These are phyloP conservation scores for Ceratotherium simum DNA, from an alignment of 2,113 vertebrate species.

Conservation along the genomic window DNA sequence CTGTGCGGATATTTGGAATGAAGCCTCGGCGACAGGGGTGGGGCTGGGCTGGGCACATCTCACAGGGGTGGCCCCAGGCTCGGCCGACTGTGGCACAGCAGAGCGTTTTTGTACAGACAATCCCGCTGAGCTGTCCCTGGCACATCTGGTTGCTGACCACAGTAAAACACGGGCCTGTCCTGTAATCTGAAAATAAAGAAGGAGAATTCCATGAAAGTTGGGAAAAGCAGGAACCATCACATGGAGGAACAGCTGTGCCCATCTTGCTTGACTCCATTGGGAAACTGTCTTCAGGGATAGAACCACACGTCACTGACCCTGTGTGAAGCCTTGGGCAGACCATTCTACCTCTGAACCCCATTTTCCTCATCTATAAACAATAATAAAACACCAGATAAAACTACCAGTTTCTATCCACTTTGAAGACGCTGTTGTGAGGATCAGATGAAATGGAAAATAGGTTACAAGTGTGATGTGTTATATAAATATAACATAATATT, in stretches of 20 bases:
- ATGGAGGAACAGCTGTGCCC: background rate
- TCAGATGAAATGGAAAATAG: background rate
- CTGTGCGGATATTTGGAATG: constrained; percentile 97
- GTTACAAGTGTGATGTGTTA: background rate
- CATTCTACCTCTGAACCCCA: background rate
- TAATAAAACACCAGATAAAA: background rate
- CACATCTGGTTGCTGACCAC: constrained; percentile 99
- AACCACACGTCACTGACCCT: background rate
- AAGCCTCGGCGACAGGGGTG: constrained; percentile 98
- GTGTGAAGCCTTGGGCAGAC: background rate
- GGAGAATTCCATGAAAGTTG: background rate
- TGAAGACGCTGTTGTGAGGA: background rate
- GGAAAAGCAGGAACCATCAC: background rate
- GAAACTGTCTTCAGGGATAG: background rate
- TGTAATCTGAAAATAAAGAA: constrained; percentile 92
- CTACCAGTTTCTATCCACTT: background rate
- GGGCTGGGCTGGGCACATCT: constrained; percentile 98
- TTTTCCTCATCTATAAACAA: background rate
- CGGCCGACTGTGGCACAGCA: constrained; percentile 98
- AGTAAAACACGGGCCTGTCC: constrained; percentile 98
- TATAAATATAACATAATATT: background rate
- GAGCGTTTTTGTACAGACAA: constrained; percentile 98
- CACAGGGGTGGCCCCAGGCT: constrained; percentile 99
- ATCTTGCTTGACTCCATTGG: background rate
- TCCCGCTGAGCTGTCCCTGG: constrained; percentile 97